A percentile compares a stretch with the other conserved stretches of the same genome.
Evolutionary conservation across 2,888 invertebrate species (phyloP).

Genomic region (Schrankia costaestrigalis): DNA sequence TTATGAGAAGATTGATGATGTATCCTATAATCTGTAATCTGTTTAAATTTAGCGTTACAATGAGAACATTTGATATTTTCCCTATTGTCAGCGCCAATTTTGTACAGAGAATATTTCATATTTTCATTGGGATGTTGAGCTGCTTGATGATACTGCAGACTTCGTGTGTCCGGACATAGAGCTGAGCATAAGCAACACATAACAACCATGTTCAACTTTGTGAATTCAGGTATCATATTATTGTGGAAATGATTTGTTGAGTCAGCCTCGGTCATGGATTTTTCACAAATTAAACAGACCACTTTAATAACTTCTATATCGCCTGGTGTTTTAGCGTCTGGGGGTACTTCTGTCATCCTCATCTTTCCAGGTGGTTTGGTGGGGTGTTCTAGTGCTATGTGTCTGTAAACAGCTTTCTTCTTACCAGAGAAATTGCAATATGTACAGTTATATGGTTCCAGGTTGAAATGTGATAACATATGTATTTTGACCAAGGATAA

Average conservation of each 20-base stretch:
- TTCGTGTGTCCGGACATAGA: slow-evolving; percentile 44
- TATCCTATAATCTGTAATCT: slow-evolving; percentile 37
- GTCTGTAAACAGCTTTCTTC: slow-evolving; percentile 23
- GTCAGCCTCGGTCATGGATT: slow-evolving; percentile 33
- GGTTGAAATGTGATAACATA: slow-evolving; percentile 64
- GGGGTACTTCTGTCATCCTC: slow-evolving; percentile 30
- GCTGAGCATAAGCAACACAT: slow-evolving; percentile 68
- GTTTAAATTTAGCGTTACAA: slow-evolving; percentile 43
- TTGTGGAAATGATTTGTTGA: slow-evolving; percentile 43
- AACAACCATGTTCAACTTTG: slow-evolving; percentile 52
- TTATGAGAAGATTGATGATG: slow-evolving; percentile 46
- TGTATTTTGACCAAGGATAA: slow-evolving; percentile 54
- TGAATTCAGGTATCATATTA: slow-evolving; percentile 33
- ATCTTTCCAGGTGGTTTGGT: slow-evolving; percentile 22
- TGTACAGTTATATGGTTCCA: slow-evolving; percentile 64
- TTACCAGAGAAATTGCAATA: slow-evolving; percentile 48
- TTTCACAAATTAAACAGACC: slow-evolving; percentile 58
- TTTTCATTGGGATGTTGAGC: slow-evolving; percentile 35
- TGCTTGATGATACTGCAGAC: slow-evolving; percentile 58
- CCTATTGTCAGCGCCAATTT: slow-evolving; percentile 34
- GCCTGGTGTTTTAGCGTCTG: slow-evolving; percentile 1
- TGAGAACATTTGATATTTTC: slow-evolving; percentile 37
- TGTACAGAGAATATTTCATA: slow-evolving; percentile 49
- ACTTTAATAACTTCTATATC: slow-evolving; percentile 20
- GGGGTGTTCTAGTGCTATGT: slow-evolving; percentile 50